phyloP scores from a whole-genome alignment of 2,113 vertebrate genomes.

The Fulmarus glacialis region DNA sequence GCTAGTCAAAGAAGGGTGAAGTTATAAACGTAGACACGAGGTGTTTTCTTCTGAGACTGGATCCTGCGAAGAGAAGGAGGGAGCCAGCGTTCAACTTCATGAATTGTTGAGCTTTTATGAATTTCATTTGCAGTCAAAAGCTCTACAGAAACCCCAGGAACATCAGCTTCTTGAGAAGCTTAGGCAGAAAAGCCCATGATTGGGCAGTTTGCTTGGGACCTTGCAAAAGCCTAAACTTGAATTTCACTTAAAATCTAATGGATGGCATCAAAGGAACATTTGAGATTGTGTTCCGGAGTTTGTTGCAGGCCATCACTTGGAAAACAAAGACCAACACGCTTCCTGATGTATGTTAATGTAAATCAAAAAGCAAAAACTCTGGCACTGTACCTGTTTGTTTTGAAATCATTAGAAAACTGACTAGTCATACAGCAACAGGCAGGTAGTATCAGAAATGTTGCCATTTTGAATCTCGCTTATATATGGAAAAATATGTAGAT shows the following conservation, averaged over 20 bases:
- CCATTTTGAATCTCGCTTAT: accelerated
- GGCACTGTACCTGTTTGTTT: neutral
- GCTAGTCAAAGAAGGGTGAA: neutral
- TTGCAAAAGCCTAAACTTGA: neutral
- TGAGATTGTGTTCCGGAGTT: neutral
- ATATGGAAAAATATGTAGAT: neutral
- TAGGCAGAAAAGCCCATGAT: neutral
- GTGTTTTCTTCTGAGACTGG: neutral
- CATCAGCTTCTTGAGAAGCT: neutral
- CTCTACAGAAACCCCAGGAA: neutral
- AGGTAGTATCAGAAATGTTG: neutral
- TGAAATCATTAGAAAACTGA: neutral
- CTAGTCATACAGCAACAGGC: neutral
- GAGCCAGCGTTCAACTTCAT: neutral
- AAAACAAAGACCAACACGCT: neutral
- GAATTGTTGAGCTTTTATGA: neutral
- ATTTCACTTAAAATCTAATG: neutral
- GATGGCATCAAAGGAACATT: neutral
- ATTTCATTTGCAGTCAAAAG: neutral
- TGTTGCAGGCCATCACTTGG: neutral
- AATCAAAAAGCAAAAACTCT: neutral
- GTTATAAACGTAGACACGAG: neutral
- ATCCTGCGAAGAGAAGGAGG: neutral
- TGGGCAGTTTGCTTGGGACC: neutral
- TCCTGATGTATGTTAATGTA: neutral